Evolutionary conservation across 2,113 vertebrate species (phyloP), one percentile per base, ranked within the genome.

Genomic region (Turdus rufiventris): DNA sequence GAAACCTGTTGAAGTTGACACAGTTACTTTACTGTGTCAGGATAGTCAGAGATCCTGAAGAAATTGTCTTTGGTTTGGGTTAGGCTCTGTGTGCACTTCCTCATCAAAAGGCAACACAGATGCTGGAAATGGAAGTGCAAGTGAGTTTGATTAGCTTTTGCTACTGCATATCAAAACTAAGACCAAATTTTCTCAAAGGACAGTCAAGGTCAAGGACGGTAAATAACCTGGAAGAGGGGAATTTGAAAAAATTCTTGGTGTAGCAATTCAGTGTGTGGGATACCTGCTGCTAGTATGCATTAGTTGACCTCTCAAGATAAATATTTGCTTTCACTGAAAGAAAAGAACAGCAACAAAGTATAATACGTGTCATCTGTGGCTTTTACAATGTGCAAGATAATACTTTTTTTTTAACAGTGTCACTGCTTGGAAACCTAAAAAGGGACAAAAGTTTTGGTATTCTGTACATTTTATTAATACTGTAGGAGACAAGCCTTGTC

Each of bases 121-220:
- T 40, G 18, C 54, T 86, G 50, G 38, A 88, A 74, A 78, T 89
- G n/a, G 36, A 86, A 90, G 68, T 80, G 34, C 45, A 51, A 58
- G 53, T 72, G 48, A 74, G 51, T 92, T 96, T 84, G 50, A 74
- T 86, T 91, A 76, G 40, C 57, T 82, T 88, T 91, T 90, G 45
- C 36, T 75, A 6, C 51, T 85, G 56, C 56, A 74, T 83, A 71
- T 65, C 78, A 95, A 93, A 91, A n/a, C 65, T 74, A 40, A 70
- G 43, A 43, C 45, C 4, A 15, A 85, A 20, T 68, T 89, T 93
- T 81, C 53, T 53, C 53, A 84, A 74, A 79, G 38, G 43, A 75
- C 33, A 74, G 20, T 47, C 63, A 73, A 79, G n/a, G 62, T 94
- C 54, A 85, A 93, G 43, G 78, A 77, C 45, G 79, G 57, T 58